Evolutionary conservation across 2,888 invertebrate genomes (phyloP).

Genomic region (Spatulosminthurus flaviceps): DNA sequence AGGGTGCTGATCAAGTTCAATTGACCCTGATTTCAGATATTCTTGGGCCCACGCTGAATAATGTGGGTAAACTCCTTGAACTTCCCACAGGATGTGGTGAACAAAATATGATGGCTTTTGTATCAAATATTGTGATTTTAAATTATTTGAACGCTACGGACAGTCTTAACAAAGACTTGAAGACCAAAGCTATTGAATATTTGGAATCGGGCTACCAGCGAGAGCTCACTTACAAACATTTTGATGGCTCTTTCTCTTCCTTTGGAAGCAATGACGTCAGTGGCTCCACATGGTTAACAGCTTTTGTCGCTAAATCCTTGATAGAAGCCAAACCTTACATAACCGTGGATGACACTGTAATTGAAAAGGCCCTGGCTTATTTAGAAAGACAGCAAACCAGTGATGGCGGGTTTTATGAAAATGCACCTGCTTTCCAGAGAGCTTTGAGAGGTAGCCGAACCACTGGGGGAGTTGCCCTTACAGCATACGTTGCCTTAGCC

Average conservation of each 20-base stretch:
- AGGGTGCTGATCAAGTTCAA: conserved; percentile 51
- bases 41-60: conserved; percentile 80
- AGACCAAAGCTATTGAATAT: conserved; percentile 65
- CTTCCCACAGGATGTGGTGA: conserved; percentile 58
- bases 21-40: conserved; percentile 71
- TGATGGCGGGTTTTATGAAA: conserved; percentile 81
- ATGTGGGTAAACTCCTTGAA: conserved; percentile 71
- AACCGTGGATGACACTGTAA: conserved; percentile 74
- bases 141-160: conserved; percentile 51
- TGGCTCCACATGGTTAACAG: conserved; percentile 87
- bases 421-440: conserved; percentile 76
- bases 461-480: conserved; percentile 43
- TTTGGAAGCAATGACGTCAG: conserved; percentile 76
- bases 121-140: conserved; percentile 54
- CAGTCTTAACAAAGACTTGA: conserved; percentile 33
- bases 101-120: conserved; percentile 59
- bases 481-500: conserved; percentile 50
- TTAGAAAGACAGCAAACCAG: conserved; percentile 74
- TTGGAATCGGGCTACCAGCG: conserved; percentile 90
- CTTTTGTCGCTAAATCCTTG: conserved; percentile 83
- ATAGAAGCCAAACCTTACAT: conserved; percentile 77
- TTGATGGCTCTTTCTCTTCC: conserved; percentile 90
- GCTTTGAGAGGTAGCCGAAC: conserved; percentile 73
- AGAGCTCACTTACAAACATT: conserved; percentile 83
- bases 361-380: conserved; percentile 78